phyloP scores from a whole-genome alignment of 2,797 vertebrate species.

The Pogonophryne albipinna region DNA sequence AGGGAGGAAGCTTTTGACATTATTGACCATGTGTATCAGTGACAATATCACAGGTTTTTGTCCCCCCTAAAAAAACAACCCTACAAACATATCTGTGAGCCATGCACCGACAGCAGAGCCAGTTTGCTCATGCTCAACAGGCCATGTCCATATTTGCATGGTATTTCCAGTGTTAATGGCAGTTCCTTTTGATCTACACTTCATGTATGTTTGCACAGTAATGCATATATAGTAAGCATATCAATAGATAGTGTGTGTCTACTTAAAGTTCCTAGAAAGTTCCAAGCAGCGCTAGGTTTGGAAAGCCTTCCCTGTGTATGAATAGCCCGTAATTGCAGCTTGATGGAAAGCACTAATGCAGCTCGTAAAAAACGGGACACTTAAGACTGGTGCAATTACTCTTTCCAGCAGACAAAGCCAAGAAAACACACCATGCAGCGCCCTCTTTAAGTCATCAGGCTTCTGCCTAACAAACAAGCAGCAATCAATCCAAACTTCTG shows the following conservation, averaged over 20 bases:
- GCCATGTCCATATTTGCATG: constrained; percentile 51
- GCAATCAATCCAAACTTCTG: constrained; percentile 56
- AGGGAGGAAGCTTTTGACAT: constrained; percentile 3
- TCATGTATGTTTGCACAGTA: constrained; percentile 71
- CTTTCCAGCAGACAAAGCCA: constrained; percentile 80
- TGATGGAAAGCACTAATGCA: constrained; percentile 84
- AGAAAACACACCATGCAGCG: constrained; percentile 59
- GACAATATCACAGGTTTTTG: constrained; percentile 16
- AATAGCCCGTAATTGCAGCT: constrained; percentile 80
- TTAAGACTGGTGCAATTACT: constrained; percentile 79
- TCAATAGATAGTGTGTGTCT: constrained; percentile 65
- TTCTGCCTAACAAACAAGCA: constrained; percentile 67
- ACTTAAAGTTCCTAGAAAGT: constrained; percentile 57
- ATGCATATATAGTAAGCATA: constrained; percentile 69
- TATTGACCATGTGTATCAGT: constrained; percentile 6
- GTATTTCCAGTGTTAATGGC: constrained; percentile 20
- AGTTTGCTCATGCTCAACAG: constrained; percentile 10
- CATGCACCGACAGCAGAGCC: background rate
- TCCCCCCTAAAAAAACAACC: background rate
- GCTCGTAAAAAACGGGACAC: constrained; percentile 78
- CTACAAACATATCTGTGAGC: background rate
- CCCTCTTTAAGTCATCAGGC: constrained; percentile 60
- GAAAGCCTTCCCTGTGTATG: constrained; percentile 69
- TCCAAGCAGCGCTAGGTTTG: constrained; percentile 46
- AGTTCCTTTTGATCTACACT: constrained; percentile 34